Evolutionary conservation across 1,140 invertebrate genomes (phyloP).

Genomic region (Parasteatoda tepidariorum): DNA sequence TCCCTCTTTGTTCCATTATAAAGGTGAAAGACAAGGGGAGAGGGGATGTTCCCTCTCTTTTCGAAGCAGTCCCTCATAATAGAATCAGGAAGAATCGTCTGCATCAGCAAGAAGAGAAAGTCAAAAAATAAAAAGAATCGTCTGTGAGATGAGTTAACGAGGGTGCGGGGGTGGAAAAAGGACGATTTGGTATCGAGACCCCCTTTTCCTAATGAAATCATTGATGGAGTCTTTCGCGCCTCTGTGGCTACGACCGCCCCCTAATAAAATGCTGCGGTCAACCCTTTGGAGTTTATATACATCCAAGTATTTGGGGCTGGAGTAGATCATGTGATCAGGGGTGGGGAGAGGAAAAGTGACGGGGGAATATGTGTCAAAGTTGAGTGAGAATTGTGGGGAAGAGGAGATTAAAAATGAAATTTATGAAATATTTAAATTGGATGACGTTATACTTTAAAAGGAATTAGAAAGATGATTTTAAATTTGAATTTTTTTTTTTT

Average conservation of each 20-base stretch:
- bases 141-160: not conserved
- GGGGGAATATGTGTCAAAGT: no score
- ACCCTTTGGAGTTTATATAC: conserved; percentile 41
- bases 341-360: not conserved
- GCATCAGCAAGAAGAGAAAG: conserved; percentile 27
- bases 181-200: conserved; percentile 15
- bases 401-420: no score
- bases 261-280: conserved; percentile 57
- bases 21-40: conserved; percentile 16
- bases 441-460: no score
- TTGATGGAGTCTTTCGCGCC: conserved; percentile 46
- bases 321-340: not conserved
- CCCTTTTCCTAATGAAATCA: conserved; percentile 56
- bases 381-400: no score
- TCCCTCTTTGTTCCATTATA: conserved; percentile 32
- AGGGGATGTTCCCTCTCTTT: not conserved
- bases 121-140: conserved; percentile 11
- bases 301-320: not conserved
- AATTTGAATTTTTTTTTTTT: no score
- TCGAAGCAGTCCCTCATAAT: conserved; percentile 41
- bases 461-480: no score
- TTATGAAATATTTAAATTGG: no score
- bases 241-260: conserved; percentile 42
- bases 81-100: conserved; percentile 57
- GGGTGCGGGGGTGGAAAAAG: not conserved